A percentile compares a stretch with the other conserved stretches of the same genome.
Conservation (phyloP, 2,888 invertebrate species). For the Pilophorus perplexus region DNA sequence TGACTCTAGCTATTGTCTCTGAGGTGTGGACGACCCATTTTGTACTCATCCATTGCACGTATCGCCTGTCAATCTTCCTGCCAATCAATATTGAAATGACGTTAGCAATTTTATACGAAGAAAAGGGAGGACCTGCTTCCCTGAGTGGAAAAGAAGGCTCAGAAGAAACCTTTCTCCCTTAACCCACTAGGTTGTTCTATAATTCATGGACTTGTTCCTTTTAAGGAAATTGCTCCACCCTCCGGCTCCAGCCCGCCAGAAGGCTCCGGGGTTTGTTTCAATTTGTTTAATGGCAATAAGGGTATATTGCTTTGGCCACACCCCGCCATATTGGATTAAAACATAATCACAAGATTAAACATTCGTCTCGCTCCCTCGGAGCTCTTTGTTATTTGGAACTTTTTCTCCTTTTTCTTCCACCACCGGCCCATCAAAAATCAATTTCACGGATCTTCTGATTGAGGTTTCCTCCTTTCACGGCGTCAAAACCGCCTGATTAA, state of each 20-base stretch:
- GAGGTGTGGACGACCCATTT: no score
- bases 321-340: constrained; percentile 47
- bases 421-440: no score
- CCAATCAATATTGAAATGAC: constrained; percentile 39
- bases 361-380: constrained; percentile 43
- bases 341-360: constrained; percentile 47
- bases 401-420: constrained; percentile 12
- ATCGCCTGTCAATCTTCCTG: no score
- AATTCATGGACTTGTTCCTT: constrained; percentile 47
- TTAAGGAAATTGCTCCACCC: constrained; percentile 46
- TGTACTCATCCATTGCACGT: no score
- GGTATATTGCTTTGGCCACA: constrained; percentile 47
- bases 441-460: no score
- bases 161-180: constrained; percentile 43
- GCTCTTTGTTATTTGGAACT: constrained; percentile 26
- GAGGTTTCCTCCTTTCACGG: no score
- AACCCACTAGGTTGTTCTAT: constrained; percentile 45
- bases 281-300: constrained; percentile 47
- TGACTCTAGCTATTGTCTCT: no score
- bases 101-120: constrained; percentile 39
- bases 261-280: constrained; percentile 46
- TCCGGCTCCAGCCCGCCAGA: constrained; percentile 6
- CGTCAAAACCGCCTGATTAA: no score
- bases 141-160: constrained; percentile 21
- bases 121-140: constrained; percentile 3